phyloP scores from a whole-genome alignment of 2,888 invertebrate species.

The Stenodera caucasica region DNA sequence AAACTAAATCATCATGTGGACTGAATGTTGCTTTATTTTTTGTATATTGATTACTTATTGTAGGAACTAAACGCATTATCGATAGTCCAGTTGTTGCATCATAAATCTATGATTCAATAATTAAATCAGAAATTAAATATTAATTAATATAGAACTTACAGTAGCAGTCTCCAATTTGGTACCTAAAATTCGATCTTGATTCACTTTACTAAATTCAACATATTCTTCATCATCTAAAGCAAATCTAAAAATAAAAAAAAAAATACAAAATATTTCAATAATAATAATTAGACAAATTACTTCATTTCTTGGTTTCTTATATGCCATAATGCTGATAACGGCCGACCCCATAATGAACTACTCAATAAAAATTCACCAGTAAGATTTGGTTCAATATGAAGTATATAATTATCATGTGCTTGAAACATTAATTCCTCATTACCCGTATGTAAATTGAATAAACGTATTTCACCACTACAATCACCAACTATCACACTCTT shows the following conservation, averaged over 20 bases:
- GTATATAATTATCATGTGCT: constrained; percentile 87
- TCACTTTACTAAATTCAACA: constrained; percentile 86
- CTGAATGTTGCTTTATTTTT: constrained; percentile 94
- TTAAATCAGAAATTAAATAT: constrained; percentile 6
- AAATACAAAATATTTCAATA: constrained; percentile 12
- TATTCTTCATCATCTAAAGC: constrained; percentile 83
- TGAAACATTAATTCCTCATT: constrained; percentile 76
- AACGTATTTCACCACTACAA: constrained; percentile 85
- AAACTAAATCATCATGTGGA: constrained; percentile 89
- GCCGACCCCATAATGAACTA: constrained; percentile 82
- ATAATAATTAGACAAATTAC: constrained; percentile 55
- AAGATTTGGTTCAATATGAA: constrained; percentile 73
- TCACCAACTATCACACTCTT: constrained; percentile 79
- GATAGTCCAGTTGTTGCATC: constrained; percentile 81
- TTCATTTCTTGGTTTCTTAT: constrained; percentile 67
- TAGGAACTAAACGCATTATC: constrained; percentile 73
- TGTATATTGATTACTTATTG: constrained; percentile 88
- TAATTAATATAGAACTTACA: constrained; percentile 56
- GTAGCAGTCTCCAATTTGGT: constrained; percentile 83
- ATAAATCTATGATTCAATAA: constrained; percentile 67
- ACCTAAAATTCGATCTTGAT: constrained; percentile 85
- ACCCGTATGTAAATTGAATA: constrained; percentile 83
- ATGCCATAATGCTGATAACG: constrained; percentile 80
- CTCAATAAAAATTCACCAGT: constrained; percentile 79
- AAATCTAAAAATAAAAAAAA: constrained; percentile 57